phyloP scores from a whole-genome alignment of 2,888 invertebrate genomes.

The Epirrita christyi region DNA sequence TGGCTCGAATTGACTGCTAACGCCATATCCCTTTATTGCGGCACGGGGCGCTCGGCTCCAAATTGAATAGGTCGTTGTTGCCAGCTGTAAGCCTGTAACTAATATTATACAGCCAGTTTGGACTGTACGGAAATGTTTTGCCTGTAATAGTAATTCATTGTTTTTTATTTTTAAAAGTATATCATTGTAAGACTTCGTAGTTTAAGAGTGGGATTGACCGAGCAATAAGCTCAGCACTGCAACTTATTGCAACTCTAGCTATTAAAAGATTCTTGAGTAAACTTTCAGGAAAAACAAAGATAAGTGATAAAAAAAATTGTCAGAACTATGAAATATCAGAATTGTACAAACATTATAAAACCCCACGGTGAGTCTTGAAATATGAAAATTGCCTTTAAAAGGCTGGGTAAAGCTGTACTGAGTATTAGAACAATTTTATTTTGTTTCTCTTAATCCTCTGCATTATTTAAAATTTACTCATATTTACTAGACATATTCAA shows the following conservation, averaged over 20 bases:
- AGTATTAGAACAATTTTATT: slow-evolving; percentile 26
- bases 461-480: slow-evolving; percentile 38
- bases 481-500: slow-evolving; percentile 28
- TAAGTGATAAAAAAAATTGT: slow-evolving; percentile 22
- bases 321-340: slow-evolving; percentile 27
- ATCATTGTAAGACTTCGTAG: background rate
- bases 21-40: slow-evolving; percentile 45
- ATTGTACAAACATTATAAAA: slow-evolving; percentile 28
- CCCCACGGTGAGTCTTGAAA: slow-evolving; percentile 26
- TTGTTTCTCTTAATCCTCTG: slow-evolving; percentile 34
- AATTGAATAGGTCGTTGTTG: slow-evolving; percentile 49
- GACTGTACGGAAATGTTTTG: slow-evolving; percentile 4
- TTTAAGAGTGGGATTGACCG: background rate
- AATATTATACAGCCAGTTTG: slow-evolving; percentile 6
- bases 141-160: background rate
- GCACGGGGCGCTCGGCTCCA: slow-evolving; percentile 42
- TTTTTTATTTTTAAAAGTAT: background rate
- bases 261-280: background rate
- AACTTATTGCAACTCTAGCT: background rate
- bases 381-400: slow-evolving; percentile 34
- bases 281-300: no score
- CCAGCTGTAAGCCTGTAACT: slow-evolving; percentile 23
- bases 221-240: background rate
- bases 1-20: slow-evolving; percentile 57
- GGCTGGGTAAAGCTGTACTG: slow-evolving; percentile 29